These are phyloP conservation scores for Mastomys coucha DNA, from an alignment of 2,113 vertebrate species.

Conservation along the genomic window DNA sequence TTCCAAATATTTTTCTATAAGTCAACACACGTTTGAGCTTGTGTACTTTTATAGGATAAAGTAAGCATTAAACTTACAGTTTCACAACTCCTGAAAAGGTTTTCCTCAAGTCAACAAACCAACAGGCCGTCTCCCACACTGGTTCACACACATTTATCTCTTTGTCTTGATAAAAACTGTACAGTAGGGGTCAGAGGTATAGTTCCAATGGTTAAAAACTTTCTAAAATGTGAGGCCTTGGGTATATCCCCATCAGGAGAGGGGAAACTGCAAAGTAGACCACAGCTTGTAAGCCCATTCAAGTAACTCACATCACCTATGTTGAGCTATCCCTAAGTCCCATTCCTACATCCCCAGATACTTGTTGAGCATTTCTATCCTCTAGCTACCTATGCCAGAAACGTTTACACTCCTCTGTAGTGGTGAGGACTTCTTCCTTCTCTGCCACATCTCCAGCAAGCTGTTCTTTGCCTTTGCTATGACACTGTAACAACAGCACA, in stretches of 20 bases:
- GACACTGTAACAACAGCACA: not conserved
- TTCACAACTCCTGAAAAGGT: not conserved
- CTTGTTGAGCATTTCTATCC: not conserved
- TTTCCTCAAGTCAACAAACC: not conserved
- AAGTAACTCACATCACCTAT: not conserved
- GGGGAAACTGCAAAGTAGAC: not conserved
- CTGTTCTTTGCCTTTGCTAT: not conserved
- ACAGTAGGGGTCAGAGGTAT: no score
- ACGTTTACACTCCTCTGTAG: not conserved
- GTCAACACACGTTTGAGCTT: not conserved
- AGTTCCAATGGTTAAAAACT: not conserved
- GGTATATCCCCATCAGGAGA: not conserved
- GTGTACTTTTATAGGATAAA: not conserved
- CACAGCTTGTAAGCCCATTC: not conserved
- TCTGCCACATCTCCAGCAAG: not conserved
- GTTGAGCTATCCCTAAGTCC: not conserved
- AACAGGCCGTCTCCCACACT: not conserved
- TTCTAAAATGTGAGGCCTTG: not conserved
- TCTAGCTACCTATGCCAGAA: not conserved
- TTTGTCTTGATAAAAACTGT: not conserved
- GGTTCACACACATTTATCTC: not conserved
- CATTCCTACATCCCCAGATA: not conserved
- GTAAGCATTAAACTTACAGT: not conserved
- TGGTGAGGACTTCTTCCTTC: not conserved
- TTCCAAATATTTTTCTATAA: constrained; percentile 34